Percentiles rank a stretch among this genome's conserved stretches.
phyloP scores from a whole-genome alignment of 2,113 vertebrate species.

The Paramormyrops kingsleyae region DNA sequence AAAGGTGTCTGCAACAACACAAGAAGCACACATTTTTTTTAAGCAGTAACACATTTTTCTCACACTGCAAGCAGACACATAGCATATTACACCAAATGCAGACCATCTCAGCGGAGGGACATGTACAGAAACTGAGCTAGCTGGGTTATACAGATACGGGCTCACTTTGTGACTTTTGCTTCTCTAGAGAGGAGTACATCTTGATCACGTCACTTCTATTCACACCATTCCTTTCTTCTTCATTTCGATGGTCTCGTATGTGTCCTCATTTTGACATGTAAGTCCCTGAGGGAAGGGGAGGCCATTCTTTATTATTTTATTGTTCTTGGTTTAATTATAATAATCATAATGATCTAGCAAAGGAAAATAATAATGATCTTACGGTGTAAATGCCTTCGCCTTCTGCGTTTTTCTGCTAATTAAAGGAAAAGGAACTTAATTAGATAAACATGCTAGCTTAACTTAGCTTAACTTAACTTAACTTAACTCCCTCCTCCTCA shows the following conservation, averaged over 20 bases:
- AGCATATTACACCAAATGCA: not conserved
- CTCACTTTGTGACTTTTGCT: not conserved
- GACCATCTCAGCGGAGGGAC: not conserved
- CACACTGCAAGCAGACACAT: not conserved
- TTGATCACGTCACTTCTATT: not conserved
- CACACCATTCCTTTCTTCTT: slow-evolving; percentile 41
- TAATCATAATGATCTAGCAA: not conserved
- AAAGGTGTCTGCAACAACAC: not conserved
- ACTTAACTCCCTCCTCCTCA: not conserved
- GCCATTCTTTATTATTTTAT: not conserved
- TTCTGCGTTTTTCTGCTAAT: not conserved
- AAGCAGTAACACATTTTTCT: not conserved
- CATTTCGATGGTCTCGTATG: slow-evolving; percentile 54
- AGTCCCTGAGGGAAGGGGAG: slow-evolving; percentile 44
- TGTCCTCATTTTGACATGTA: slow-evolving; percentile 44
- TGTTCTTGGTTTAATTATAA: not conserved
- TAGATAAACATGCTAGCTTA: not conserved
- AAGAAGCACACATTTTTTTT: not conserved
- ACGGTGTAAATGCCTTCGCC: slow-evolving; percentile 15
- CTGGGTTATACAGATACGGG: not conserved
- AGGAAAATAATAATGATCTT: not conserved
- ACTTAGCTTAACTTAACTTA: not conserved
- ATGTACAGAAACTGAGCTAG: not conserved
- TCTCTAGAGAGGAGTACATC: not conserved
- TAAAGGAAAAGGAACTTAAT: not conserved